phyloP scores from a whole-genome alignment of 2,797 vertebrate species.

The Denticeps clupeoides region DNA sequence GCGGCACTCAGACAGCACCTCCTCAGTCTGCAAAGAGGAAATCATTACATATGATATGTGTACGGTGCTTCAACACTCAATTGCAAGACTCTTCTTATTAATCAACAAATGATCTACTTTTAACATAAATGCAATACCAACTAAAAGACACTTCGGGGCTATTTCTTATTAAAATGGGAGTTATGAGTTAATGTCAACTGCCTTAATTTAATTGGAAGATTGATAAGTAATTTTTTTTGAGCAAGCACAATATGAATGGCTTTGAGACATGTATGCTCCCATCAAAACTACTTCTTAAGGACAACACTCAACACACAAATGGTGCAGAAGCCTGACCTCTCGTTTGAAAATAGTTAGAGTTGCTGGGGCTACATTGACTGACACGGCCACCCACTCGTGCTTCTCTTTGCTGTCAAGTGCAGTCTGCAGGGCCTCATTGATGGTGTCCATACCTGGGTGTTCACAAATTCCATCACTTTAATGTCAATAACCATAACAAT shows the following conservation, averaged over 20 bases:
- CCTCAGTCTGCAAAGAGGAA: slow-evolving; percentile 56
- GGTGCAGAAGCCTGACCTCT: slow-evolving; percentile 57
- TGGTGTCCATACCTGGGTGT: slow-evolving; percentile 72
- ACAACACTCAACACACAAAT: not conserved
- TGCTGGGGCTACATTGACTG: slow-evolving; percentile 83
- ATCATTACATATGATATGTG: too few species aligned
- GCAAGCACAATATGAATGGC: too few species aligned
- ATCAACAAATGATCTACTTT: too few species aligned
- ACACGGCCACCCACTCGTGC: slow-evolving; percentile 73
- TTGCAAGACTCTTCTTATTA: too few species aligned
- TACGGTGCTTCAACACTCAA: too few species aligned
- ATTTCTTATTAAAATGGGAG: too few species aligned
- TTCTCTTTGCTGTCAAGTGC: slow-evolving; percentile 57
- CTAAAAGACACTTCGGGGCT: too few species aligned
- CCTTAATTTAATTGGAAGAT: too few species aligned
- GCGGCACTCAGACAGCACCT: slow-evolving; percentile 80
- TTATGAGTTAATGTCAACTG: not conserved
- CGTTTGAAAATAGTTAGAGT: slow-evolving; percentile 78
- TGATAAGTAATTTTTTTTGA: too few species aligned
- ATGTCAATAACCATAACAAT: too few species aligned
- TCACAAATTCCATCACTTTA: not conserved
- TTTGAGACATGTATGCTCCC: not conserved
- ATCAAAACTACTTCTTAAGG: not conserved
- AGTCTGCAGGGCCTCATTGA: slow-evolving; percentile 67
- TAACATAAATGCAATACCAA: too few species aligned